Base-by-base conservation (phyloP, 1,140 invertebrate species). In the Drosophila sechellia region DNA sequence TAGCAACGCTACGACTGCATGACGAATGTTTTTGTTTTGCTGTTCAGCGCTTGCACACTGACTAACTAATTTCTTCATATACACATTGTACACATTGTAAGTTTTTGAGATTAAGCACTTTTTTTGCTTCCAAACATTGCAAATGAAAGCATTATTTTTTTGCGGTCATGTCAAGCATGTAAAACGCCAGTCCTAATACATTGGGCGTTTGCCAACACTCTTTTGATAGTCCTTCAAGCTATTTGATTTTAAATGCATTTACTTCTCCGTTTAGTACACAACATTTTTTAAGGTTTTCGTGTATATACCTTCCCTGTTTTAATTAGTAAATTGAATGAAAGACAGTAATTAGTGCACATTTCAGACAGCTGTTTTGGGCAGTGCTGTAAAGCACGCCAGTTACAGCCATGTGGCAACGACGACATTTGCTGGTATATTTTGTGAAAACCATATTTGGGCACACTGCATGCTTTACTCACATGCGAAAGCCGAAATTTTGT, bases 1-100 rank as follows among this genome's bases (percentile, higher is more conserved):
- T 31, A 5, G 48, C 8, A n/a, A 85, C 78, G 68, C 35, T 66
- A 60, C 80, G 60, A 84, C 57, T 42, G 80, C 46, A 75, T 76
- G 75, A 76, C 34, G 45, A 10, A 11, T 15, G 25, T 10, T 35
- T 22, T 11, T 22, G 20, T 10, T 11, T 4, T 20, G 17, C 6
- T 37, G 5, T 11, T 20, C n/a, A 31, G 1, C 3, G 13, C 17
- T 20, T 20, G 17, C 15, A 35, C 12, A 15, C 13, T 25, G 13
- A 17, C 25, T 39, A 2, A n/a, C 2, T 11, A 17, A 12, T 40
- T 40, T 5, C 0, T 12, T 40, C 3, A 59, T 2, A 11, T 45
- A 10, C 8, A 27, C 1, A 10, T 12, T 31, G 11, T 42, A 10
- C 8, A n/a, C n/a, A n/a, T 2, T 8, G 13, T 20, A 5, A 11